These are phyloP conservation scores for Syrista parreyssii DNA, from an alignment of 2,888 invertebrate species.

Conservation along the genomic window DNA sequence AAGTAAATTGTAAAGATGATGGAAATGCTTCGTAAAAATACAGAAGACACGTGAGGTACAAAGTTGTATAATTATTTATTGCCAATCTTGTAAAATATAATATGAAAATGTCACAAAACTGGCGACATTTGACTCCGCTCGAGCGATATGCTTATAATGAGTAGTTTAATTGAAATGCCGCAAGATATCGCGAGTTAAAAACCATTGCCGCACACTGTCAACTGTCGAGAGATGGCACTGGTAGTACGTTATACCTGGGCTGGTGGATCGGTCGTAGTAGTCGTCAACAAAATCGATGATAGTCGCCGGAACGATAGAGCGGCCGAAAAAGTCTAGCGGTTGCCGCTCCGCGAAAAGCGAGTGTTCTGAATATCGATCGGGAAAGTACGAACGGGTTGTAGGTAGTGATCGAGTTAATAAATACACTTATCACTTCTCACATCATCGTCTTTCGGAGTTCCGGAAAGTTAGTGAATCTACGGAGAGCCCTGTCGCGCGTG, in stretches of 20 bases:
- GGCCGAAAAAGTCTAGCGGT: constrained; percentile 1
- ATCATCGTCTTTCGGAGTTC: neutral
- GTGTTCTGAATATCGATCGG: neutral
- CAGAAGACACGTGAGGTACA: neutral
- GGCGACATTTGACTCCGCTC: neutral
- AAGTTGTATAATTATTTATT: neutral
- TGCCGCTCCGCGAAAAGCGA: neutral
- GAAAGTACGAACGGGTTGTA: neutral
- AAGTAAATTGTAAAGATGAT: neutral
- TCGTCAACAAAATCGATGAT: constrained; percentile 4
- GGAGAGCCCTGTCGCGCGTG: neutral
- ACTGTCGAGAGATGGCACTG: neutral
- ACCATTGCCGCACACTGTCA: neutral
- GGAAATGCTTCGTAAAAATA: neutral
- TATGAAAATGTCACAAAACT: neutral
- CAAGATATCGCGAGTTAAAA: neutral
- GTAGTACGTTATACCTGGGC: neutral
- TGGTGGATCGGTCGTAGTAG: neutral
- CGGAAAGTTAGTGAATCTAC: neutral
- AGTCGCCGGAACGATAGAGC: constrained; percentile 3
- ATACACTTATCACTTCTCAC: neutral
- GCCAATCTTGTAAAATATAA: neutral
- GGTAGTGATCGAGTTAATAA: neutral
- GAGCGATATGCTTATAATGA: neutral
- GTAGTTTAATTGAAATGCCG: neutral